phyloP scores from a whole-genome alignment of 2,113 vertebrate species.

The Xenopus borealis region DNA sequence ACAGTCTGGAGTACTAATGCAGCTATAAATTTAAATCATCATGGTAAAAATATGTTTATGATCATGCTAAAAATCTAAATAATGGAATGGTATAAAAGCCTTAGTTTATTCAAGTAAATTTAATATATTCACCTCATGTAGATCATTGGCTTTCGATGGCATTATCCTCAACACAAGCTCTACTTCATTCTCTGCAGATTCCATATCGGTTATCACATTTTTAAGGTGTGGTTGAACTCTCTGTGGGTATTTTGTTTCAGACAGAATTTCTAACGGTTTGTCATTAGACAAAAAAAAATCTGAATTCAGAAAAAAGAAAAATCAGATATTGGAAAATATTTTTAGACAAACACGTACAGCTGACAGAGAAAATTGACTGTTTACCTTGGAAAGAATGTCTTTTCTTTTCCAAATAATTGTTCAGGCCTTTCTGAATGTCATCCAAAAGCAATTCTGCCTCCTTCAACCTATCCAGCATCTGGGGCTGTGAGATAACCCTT shows the following conservation, averaged over 20 bases:
- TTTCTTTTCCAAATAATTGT: conserved; percentile 68
- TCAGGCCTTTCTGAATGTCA: conserved; percentile 73
- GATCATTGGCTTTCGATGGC: conserved; percentile 69
- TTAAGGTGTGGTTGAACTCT: conserved; percentile 57
- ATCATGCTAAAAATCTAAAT: too few relatives aligned
- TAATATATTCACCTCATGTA: conserved; percentile 75
- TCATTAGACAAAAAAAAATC: conserved; percentile 48
- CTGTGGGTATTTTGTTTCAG: conserved; percentile 64
- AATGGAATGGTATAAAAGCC: background rate
- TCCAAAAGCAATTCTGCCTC: conserved; percentile 69
- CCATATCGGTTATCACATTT: conserved; percentile 68
- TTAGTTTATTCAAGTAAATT: conserved; percentile 57
- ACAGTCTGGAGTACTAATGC: background rate
- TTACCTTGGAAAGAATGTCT: conserved; percentile 74
- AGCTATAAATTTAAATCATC: conserved; percentile 16
- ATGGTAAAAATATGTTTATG: conserved; percentile 41
- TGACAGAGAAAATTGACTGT: conserved; percentile 62
- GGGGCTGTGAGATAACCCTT: conserved; percentile 72
- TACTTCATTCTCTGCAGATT: conserved; percentile 76
- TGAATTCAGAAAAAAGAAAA: conserved; percentile 43
- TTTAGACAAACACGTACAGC: conserved; percentile 50
- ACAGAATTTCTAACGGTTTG: conserved; percentile 56
- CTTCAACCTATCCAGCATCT: conserved; percentile 75
- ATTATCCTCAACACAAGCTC: conserved; percentile 68
- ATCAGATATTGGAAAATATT: conserved; percentile 56